Evolutionary conservation across 2,797 vertebrate species (phyloP).

Genomic region (Acanthurus leucopareius): DNA sequence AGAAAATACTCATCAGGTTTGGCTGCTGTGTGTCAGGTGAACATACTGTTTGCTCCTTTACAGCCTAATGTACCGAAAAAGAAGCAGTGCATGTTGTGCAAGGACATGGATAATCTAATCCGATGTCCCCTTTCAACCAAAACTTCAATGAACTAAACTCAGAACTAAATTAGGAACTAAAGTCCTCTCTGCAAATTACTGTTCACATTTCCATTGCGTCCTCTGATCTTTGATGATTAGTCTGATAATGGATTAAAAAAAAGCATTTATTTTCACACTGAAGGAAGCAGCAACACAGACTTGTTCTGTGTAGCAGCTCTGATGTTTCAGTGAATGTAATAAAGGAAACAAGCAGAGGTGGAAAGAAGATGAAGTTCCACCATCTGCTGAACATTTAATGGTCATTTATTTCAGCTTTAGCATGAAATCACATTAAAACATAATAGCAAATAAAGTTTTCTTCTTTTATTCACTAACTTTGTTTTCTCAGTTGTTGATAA

Average conservation of each 20-base stretch:
- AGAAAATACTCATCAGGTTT: not conserved
- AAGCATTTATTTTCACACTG: not conserved
- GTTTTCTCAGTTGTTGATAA: too few relatives aligned
- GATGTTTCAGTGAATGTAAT: slow-evolving; percentile 7
- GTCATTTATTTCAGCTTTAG: not conserved
- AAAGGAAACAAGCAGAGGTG: not conserved
- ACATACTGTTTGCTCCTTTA: not conserved
- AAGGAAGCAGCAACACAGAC: not conserved
- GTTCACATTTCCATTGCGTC: not conserved
- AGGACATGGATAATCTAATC: slow-evolving; percentile 4
- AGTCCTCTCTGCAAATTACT: not conserved
- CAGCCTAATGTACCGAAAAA: not conserved
- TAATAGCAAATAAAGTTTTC: not conserved
- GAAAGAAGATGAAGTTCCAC: not conserved
- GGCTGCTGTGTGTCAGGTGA: not conserved
- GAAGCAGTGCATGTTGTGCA: not conserved
- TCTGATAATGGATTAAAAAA: not conserved
- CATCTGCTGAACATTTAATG: not conserved
- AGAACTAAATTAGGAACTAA: not conserved
- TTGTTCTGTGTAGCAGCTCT: not conserved
- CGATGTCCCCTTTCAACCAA: not conserved
- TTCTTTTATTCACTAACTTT: not conserved
- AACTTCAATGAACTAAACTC: not conserved
- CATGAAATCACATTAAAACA: not conserved
- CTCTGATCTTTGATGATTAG: not conserved